Base-by-base conservation (phyloP, 2,888 invertebrate genomes). In the Anorthoa munda region DNA sequence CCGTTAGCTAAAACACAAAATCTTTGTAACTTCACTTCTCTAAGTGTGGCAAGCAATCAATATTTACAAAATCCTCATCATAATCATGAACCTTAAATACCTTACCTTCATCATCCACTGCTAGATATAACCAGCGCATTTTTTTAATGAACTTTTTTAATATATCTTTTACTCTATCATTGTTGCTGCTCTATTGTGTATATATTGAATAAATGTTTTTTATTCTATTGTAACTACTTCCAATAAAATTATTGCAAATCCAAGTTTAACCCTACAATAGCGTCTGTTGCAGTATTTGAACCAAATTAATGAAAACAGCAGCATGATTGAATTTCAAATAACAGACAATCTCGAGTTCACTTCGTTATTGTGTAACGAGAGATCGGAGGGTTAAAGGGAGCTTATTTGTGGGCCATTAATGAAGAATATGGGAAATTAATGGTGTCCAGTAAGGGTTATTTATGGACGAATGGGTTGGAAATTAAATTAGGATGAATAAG, bases 331-430 rank as follows among this genome's bases (percentile, higher is more conserved):
- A 80, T 7, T 66, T 72, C 81, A 55, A 23, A 60, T 82, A 75
- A 50, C 83, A 46, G 12, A 0, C 13, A 58, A 15, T 72, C 70
- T 82, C 80, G 23, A 23, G 39, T 77, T 75, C 50, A 76, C 48
- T 66, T 88, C 89, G 81, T 89, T 89, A 89, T 89, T 84, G 73
- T 84, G 89, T 77, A 83, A 89, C 66, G 11, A 5, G 87, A 88
- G 60, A 56, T 53, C 45, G 21, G 50, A 70, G 72, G 79, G 78
- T 68, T 75, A 75, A 66, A 66, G 65, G 64, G 53, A 15, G 61
- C 18, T 77, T 58, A 83, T 83, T 80, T 66, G 73, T 21, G 21
- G 53, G 50, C 13, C 64, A 79, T 81, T 82, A 82, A 79, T 79
- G 46, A 46, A 67, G 63, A 72, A 72, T 67, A 81, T 79, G 59